These are phyloP conservation scores for Hoplostethus atlanticus DNA, from an alignment of 2,797 vertebrate genomes.

Conservation along the genomic window DNA sequence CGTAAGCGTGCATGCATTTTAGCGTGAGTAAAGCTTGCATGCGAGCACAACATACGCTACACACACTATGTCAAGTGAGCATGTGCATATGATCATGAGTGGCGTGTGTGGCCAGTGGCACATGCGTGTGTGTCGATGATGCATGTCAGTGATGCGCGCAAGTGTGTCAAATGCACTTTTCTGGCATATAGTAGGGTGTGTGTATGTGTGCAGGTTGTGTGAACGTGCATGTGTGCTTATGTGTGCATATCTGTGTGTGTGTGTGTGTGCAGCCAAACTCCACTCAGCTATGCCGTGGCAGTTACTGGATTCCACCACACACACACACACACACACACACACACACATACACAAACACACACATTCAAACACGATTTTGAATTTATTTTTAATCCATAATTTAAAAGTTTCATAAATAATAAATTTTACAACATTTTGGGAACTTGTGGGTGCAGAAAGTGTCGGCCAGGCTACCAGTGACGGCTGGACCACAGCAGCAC, in stretches of 20 bases:
- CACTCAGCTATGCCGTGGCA: conserved; percentile 51
- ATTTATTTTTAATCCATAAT: no score
- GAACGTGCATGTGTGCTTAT: neutral
- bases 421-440: neutral
- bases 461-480: conserved; percentile 42
- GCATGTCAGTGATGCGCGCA: conserved; percentile 20
- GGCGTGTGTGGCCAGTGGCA: conserved; percentile 13
- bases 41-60: conserved; percentile 11
- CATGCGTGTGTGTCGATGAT: conserved; percentile 25
- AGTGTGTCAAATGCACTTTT: conserved; percentile 20
- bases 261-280: conserved; percentile 8
- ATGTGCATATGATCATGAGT: conserved; percentile 39
- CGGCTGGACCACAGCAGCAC: conserved; percentile 16
- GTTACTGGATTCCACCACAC: neutral
- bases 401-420: no score
- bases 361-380: no score
- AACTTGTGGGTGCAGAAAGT: conserved; percentile 15
- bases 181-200: neutral
- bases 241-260: neutral
- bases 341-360: conserved; percentile 18
- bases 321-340: conserved; percentile 17
- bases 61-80: conserved; percentile 13
- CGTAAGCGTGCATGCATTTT: neutral
- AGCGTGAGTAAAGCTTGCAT: conserved; percentile 11
- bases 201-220: neutral